Conservation (phyloP, 2,888 invertebrate genomes). For the Aricia artaxerxes region DNA sequence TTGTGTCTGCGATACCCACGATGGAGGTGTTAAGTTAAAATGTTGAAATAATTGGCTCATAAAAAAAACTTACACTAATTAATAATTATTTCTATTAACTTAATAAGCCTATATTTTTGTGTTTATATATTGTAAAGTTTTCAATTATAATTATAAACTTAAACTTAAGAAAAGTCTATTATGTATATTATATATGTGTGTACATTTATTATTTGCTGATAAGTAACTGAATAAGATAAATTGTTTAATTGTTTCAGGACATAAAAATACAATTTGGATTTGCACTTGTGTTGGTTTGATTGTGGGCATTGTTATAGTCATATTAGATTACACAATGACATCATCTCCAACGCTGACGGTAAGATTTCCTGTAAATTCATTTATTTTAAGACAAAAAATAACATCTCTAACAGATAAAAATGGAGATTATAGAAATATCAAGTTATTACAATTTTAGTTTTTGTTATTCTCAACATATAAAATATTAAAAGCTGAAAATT, state of each 20-base stretch:
- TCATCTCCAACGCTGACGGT: conserved; percentile 83
- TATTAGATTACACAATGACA: conserved; percentile 84
- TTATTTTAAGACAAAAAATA: neutral
- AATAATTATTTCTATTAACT: neutral
- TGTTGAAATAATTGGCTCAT: too few relatives aligned
- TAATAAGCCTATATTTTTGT: neutral
- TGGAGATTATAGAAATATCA: neutral
- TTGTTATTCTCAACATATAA: neutral
- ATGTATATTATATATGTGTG: too few relatives aligned
- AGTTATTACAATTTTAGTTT: neutral
- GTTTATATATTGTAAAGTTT: neutral
- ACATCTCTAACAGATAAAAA: neutral
- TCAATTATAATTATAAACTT: neutral
- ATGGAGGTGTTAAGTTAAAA: too few relatives aligned
- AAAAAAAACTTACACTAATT: too few relatives aligned
- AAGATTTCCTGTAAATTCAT: conserved; percentile 50
- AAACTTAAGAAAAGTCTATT: neutral
- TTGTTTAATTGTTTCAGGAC: conserved; percentile 69
- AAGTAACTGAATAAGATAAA: neutral
- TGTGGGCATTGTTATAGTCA: conserved; percentile 84
- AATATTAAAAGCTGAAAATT: neutral
- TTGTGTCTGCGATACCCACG: too few relatives aligned
- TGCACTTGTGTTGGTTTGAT: conserved; percentile 87
- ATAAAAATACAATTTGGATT: conserved; percentile 87
- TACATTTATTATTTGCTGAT: neutral